A percentile compares a stretch with the other conserved stretches of the same genome.
These are phyloP conservation scores for Sula dactylatra DNA, from an alignment of 2,113 vertebrate species.

Conservation along the genomic window DNA sequence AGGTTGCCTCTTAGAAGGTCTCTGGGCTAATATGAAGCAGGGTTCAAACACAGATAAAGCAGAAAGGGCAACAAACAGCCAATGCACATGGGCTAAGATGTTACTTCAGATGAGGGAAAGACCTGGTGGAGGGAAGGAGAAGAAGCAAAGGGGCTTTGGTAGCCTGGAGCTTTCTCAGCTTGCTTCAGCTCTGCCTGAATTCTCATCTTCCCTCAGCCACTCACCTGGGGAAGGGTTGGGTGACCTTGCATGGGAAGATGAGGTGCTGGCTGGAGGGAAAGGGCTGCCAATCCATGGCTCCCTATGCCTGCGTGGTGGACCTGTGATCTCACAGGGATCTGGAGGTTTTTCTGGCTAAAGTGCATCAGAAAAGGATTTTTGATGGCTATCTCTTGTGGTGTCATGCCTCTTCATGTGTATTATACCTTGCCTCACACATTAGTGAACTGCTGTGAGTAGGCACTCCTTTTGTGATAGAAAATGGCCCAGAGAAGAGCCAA, in stretches of 20 bases:
- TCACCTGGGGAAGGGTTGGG: neutral
- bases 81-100: neutral
- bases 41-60: neutral
- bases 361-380: neutral
- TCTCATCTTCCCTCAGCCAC: neutral
- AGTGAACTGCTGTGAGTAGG: neutral
- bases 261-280: neutral
- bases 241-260: neutral
- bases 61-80: neutral
- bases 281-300: neutral
- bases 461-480: neutral
- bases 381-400: neutral
- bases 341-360: neutral
- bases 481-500: neutral
- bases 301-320: neutral
- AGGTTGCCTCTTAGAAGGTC: neutral
- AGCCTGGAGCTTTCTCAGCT: neutral
- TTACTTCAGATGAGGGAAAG: neutral
- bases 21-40: neutral
- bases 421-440: neutral
- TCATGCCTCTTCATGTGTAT: neutral
- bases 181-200: neutral
- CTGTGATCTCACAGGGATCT: neutral
- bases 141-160: neutral
- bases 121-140: neutral